Conservation (phyloP, 1,140 invertebrate species). For the Drosophila sp. region DNA sequence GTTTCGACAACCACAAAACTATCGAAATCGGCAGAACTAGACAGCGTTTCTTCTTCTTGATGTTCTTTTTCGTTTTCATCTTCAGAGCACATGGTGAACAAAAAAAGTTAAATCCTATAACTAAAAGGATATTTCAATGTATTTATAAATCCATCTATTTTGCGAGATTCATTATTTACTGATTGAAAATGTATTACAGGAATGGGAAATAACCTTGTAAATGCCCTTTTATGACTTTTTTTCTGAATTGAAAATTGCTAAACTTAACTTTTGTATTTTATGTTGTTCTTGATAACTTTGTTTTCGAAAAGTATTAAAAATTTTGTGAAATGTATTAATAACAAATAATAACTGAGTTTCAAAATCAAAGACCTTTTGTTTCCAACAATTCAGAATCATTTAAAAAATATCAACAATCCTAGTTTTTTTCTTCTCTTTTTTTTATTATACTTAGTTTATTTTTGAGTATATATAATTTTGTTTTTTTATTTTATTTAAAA, state of each 20-base stretch:
- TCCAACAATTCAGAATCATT: background rate
- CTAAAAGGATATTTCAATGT: no score
- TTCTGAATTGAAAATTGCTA: background rate
- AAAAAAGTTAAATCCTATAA: no score
- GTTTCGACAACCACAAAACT: background rate
- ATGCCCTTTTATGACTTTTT: background rate
- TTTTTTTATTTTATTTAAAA: conserved; percentile 12
- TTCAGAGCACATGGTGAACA: no score
- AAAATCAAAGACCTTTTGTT: conserved; percentile 17
- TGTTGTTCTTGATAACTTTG: background rate
- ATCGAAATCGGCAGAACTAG: background rate
- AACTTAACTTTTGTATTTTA: background rate
- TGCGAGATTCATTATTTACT: no score
- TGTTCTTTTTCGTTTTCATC: background rate
- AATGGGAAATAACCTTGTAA: background rate
- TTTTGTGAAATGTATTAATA: background rate
- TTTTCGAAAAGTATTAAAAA: no score
- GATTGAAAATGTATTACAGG: background rate
- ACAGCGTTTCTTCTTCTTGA: background rate
- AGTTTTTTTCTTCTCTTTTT: conserved; percentile 2
- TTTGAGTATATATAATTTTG: background rate
- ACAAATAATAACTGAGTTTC: conserved; percentile 2
- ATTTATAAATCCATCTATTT: no score
- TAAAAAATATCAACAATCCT: conserved; percentile 12
- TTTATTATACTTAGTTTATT: conserved; percentile 8